phyloP scores from a whole-genome alignment of 2,888 invertebrate genomes.

The Pyralis farinalis region DNA sequence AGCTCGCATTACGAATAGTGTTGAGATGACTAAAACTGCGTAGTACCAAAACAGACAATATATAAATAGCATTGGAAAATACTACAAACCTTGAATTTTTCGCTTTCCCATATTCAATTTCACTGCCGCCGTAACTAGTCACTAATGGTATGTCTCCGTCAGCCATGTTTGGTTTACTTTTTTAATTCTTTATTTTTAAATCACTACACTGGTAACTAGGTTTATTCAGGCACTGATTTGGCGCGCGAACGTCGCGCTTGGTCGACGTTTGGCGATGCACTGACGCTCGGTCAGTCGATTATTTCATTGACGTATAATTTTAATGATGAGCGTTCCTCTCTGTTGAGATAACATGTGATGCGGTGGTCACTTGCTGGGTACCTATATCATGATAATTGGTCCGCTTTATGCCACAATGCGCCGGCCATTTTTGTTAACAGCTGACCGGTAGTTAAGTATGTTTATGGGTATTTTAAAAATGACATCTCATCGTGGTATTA shows the following conservation, averaged over 20 bases:
- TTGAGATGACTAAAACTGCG: conserved; percentile 6
- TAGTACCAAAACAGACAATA: conserved; percentile 6
- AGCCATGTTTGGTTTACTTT: conserved; percentile 50
- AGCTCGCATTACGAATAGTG: not conserved
- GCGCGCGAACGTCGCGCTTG: conserved; percentile 26
- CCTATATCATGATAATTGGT: conserved; percentile 69
- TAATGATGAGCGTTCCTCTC: conserved; percentile 33
- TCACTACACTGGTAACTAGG: conserved; percentile 22
- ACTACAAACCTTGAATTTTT: conserved; percentile 34
- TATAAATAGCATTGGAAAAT: not conserved
- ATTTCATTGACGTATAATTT: conserved; percentile 46
- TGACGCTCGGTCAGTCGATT: conserved; percentile 35
- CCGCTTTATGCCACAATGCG: conserved; percentile 40
- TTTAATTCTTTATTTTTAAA: conserved; percentile 14
- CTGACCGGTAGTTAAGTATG: not conserved
- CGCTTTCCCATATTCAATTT: conserved; percentile 40
- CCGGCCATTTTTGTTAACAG: conserved; percentile 15
- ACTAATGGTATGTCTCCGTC: conserved; percentile 73
- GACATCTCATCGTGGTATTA: too few relatives aligned
- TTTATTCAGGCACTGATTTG: conserved; percentile 18
- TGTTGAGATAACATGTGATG: conserved; percentile 59
- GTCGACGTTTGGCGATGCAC: conserved; percentile 37
- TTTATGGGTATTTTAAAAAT: too few relatives aligned
- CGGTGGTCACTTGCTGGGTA: conserved; percentile 10
- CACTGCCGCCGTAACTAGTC: conserved; percentile 64